A percentile compares a stretch with the other conserved stretches of the same genome.
These are phyloP conservation scores for Delia radicum DNA, from an alignment of 1,140 invertebrate species.

Conservation along the genomic window DNA sequence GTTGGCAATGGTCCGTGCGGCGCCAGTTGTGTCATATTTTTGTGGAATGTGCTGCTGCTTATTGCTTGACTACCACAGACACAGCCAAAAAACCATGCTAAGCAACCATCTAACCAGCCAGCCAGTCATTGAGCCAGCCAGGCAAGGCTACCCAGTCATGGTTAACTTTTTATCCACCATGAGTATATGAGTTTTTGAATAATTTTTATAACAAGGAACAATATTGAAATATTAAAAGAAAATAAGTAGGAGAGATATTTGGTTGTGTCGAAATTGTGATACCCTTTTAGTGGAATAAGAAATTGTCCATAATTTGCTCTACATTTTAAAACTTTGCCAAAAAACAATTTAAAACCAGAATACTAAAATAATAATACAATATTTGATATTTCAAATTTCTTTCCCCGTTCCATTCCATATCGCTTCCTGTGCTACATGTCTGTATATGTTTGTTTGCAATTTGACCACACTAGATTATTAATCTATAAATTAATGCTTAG, in stretches of 20 bases:
- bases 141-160: not conserved
- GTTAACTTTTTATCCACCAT: not conserved
- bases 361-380: too few species aligned
- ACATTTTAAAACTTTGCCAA: too few species aligned
- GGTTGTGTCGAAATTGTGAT: too few species aligned
- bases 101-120: not conserved
- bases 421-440: too few species aligned
- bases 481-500: too few species aligned
- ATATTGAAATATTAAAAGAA: not conserved
- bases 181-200: not conserved
- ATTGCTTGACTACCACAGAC: not conserved
- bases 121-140: not conserved
- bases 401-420: too few species aligned
- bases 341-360: too few species aligned
- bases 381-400: too few species aligned
- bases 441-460: too few species aligned
- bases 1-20: constrained; percentile 32
- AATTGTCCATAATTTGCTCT: too few species aligned
- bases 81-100: not conserved
- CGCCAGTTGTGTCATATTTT: constrained; percentile 43
- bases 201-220: not conserved
- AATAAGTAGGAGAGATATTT: not conserved
- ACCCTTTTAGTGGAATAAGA: too few species aligned
- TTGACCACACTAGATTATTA: too few species aligned
- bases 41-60: constrained; percentile 15